These are phyloP conservation scores for Pavo muticus DNA, from an alignment of 2,113 vertebrate species.

Conservation along the genomic window DNA sequence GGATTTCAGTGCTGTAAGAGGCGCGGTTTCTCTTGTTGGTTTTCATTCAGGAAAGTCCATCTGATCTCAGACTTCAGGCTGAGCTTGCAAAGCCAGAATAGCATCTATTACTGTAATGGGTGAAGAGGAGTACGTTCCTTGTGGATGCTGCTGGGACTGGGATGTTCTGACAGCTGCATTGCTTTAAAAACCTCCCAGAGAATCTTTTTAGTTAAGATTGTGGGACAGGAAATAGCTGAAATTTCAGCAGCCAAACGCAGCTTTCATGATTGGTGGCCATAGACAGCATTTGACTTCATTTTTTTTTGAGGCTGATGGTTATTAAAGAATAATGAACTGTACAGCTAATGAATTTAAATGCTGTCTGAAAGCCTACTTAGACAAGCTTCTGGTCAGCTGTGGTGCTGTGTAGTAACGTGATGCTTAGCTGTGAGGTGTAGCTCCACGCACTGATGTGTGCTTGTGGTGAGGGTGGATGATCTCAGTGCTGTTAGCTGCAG, in stretches of 20 bases:
- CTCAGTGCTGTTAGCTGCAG: rapidly evolving
- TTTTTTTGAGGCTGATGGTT: neutral
- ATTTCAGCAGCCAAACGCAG: neutral
- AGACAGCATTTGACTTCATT: neutral
- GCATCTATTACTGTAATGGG: neutral
- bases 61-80: neutral
- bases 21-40: neutral
- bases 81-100: neutral
- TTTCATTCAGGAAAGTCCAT: neutral
- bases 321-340: neutral
- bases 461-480: neutral
- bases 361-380: neutral
- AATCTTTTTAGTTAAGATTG: neutral
- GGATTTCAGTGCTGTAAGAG: neutral
- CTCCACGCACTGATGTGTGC: neutral
- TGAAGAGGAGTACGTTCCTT: neutral
- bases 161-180: neutral
- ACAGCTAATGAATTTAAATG: neutral
- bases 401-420: neutral
- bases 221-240: neutral
- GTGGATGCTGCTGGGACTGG: neutral
- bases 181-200: neutral
- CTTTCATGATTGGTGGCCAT: neutral
- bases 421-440: neutral
- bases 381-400: neutral